Base-by-base conservation (phyloP, 2,797 vertebrate species). In the Discoglossus pictus region DNA sequence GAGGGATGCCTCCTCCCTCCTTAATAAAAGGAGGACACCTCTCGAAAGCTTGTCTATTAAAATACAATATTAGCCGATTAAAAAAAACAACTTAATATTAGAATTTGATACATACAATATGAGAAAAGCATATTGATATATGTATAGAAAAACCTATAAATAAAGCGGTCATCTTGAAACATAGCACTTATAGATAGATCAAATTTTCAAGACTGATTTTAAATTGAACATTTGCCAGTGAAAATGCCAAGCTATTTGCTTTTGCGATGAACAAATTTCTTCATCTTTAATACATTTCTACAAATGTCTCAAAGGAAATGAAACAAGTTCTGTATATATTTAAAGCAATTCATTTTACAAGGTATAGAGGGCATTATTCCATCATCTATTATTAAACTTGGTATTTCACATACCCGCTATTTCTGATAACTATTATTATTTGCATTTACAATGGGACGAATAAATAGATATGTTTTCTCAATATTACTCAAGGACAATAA, bases 401-500 rank as follows among this genome's bases (percentile, higher is more conserved):
- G 17, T 34, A 54, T 54, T 54, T 54, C 34, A 40, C 18, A 17
- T 16, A 35, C 2, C 16, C 6, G 15, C 13, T 27, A 53, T 35
- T 34, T 53, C 15, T 21, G 52, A n/a, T 17, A 54, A 38, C 16
- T 21, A 35, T 16, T 54, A 38, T 16, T 38, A 54, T 38, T 38
- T 54, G 20, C 52, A 20, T 16, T 35, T 36, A 12, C 17, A 54
- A 54, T 20, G 18, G 18, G 6, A 1, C 31, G 58, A 61, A 69
- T 47, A 47, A 54, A 61, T 46, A 40, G 40, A 17, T 11, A n/a
- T 31, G 38, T 47, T 44, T 50, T 50, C 46, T 15, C 6, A 25
- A 25, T 25, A 38, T 44, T 68, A 40, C 48, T 43, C 8, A 16
- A 51, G 55, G 75, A 36, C 13, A 1, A 10, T 42, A 15, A 18